Evolutionary conservation across 2,113 vertebrate genomes (phyloP).

Genomic region (Galemys pyrenaicus): DNA sequence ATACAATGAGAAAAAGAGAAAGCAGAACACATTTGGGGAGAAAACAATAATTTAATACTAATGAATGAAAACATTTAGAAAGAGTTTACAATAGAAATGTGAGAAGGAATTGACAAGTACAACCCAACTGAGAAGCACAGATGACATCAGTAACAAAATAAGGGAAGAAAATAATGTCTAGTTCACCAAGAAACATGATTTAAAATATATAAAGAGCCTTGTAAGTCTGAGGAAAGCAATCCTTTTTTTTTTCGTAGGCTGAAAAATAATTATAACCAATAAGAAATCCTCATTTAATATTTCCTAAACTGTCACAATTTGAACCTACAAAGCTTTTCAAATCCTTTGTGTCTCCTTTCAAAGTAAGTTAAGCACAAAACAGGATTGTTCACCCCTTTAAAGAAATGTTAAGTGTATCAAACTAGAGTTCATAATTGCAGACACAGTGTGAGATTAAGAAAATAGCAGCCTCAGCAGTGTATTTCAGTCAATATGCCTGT

Average conservation of each 20-base stretch:
- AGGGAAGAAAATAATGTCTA: not conserved
- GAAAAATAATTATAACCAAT: not conserved
- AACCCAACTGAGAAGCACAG: not conserved
- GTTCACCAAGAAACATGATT: slow-evolving; percentile 27
- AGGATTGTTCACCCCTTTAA: not conserved
- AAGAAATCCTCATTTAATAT: not conserved
- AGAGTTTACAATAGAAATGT: not conserved
- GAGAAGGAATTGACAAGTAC: slow-evolving; percentile 16
- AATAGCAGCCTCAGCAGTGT: too few relatives aligned
- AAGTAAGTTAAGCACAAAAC: not conserved
- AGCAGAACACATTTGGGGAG: not conserved
- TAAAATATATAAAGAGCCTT: slow-evolving; percentile 15
- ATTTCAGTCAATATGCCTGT: too few relatives aligned
- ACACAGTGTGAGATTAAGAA: not conserved
- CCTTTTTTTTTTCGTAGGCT: not conserved
- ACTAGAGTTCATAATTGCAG: not conserved
- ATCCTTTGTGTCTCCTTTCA: not conserved
- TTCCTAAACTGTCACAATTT: not conserved
- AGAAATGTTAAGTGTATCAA: not conserved
- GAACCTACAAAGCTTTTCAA: not conserved
- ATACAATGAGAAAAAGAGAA: not conserved
- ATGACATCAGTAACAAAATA: slow-evolving; percentile 10
- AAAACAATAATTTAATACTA: slow-evolving; percentile 23
- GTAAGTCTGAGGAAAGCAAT: not conserved
- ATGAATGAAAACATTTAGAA: slow-evolving; percentile 30